Conservation (phyloP, 2,113 vertebrate genomes). For the Lamprologus lemairii region DNA sequence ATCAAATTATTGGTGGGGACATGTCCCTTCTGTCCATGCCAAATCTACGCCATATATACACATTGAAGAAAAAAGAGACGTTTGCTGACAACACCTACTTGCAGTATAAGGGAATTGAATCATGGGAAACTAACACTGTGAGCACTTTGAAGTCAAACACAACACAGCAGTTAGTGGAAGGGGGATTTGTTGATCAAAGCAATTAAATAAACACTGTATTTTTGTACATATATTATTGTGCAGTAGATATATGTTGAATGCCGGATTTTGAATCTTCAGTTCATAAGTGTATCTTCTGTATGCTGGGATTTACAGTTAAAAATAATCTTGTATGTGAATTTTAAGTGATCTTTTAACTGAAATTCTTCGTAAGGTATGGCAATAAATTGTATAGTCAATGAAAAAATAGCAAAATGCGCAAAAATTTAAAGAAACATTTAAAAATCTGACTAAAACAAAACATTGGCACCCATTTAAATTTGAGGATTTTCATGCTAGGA, state of each 20-base stretch:
- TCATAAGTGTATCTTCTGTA: background rate
- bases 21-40: too few relatives aligned
- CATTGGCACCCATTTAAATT: background rate
- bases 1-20: too few relatives aligned
- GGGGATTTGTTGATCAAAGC: background rate
- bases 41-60: accelerated
- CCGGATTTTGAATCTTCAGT: background rate
- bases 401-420: background rate
- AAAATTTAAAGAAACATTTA: background rate
- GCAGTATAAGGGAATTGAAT: background rate
- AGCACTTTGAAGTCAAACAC: background rate
- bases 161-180: background rate
- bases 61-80: background rate
- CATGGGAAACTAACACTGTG: background rate
- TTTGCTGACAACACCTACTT: background rate
- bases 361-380: background rate
- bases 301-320: background rate
- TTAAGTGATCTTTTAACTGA: background rate
- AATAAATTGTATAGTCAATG: background rate
- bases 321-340: background rate
- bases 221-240: background rate
- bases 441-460: background rate
- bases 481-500: background rate
- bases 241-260: background rate
- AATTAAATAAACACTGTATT: background rate